Evolutionary conservation across 2,888 invertebrate genomes (phyloP).

Genomic region (Orthosia incerta): DNA sequence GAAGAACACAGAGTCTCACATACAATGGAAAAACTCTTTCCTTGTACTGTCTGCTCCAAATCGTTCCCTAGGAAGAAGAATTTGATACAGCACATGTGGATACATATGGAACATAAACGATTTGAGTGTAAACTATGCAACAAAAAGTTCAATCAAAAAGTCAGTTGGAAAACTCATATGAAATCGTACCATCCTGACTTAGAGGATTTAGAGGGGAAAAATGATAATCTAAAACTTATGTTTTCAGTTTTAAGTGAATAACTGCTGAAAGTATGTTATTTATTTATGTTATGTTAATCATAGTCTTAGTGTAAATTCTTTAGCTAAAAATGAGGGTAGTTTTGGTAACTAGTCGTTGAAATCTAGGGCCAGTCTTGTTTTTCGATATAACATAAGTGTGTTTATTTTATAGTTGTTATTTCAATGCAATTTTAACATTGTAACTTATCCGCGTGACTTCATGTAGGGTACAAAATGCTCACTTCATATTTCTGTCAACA

Average conservation of each 20-base stretch:
- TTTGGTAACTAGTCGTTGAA: conserved; percentile 44
- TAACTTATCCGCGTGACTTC: neutral
- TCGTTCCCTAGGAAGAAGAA: conserved; percentile 85
- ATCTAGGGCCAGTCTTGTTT: conserved; percentile 39
- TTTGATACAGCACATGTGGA: conserved; percentile 86
- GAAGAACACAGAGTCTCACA: conserved; percentile 89
- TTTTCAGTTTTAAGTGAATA: conserved; percentile 69
- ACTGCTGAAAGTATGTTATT: neutral
- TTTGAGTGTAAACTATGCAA: conserved; percentile 84
- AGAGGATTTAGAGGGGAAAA: conserved; percentile 75
- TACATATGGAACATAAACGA: conserved; percentile 84
- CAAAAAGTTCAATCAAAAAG: conserved; percentile 85
- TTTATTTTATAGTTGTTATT: conserved; percentile 6
- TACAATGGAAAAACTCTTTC: conserved; percentile 88
- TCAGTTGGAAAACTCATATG: conserved; percentile 87
- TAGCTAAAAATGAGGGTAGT: conserved; percentile 11
- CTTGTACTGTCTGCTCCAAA: conserved; percentile 88
- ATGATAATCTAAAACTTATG: conserved; percentile 76
- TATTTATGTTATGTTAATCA: conserved; percentile 27
- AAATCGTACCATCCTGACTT: conserved; percentile 84
- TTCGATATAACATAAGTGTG: neutral
- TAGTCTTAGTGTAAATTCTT: conserved; percentile 28
- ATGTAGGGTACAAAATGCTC: neutral
- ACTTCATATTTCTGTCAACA: neutral
- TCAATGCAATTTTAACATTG: neutral